A percentile compares a stretch with the other conserved stretches of the same genome.
phyloP scores from a whole-genome alignment of 2,888 invertebrate genomes.

The Amphiduros pacificus region DNA sequence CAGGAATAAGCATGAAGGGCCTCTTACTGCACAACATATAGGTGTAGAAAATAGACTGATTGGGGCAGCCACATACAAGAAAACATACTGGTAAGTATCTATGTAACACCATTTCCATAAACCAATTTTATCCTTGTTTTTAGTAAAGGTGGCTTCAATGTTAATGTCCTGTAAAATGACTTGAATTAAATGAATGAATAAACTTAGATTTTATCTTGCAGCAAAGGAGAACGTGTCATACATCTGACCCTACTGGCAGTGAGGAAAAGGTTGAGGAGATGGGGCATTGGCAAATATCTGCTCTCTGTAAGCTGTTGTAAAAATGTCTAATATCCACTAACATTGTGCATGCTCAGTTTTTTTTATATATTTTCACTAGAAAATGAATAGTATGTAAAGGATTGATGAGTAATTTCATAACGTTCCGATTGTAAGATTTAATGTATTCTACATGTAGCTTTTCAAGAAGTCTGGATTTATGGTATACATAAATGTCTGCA shows the following conservation, averaged over 20 bases:
- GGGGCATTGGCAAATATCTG: slow-evolving; percentile 57
- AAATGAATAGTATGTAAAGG: background rate
- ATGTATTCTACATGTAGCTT: background rate
- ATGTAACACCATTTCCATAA: background rate
- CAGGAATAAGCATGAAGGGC: slow-evolving; percentile 35
- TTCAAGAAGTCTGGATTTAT: background rate
- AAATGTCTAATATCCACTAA: too few species aligned
- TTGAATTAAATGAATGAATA: background rate
- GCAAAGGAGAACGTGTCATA: slow-evolving; percentile 54
- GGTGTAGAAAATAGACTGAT: slow-evolving; percentile 57
- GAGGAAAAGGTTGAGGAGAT: slow-evolving; percentile 49
- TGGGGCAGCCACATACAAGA: slow-evolving; percentile 57
- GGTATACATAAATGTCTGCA: background rate
- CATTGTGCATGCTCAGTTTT: background rate
- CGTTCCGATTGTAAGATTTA: background rate
- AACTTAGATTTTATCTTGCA: slow-evolving; percentile 26
- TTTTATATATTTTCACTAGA: background rate
- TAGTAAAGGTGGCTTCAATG: background rate
- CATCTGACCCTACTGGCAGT: slow-evolving; percentile 57
- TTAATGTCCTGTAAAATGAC: background rate
- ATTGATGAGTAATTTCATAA: background rate
- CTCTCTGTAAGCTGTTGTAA: slow-evolving; percentile 42
- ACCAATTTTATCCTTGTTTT: background rate
- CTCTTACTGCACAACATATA: slow-evolving; percentile 38
- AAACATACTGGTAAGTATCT: slow-evolving; percentile 47